Base-by-base conservation (phyloP, 1,140 invertebrate species). In the Venustaconcha ellipsiformis region DNA sequence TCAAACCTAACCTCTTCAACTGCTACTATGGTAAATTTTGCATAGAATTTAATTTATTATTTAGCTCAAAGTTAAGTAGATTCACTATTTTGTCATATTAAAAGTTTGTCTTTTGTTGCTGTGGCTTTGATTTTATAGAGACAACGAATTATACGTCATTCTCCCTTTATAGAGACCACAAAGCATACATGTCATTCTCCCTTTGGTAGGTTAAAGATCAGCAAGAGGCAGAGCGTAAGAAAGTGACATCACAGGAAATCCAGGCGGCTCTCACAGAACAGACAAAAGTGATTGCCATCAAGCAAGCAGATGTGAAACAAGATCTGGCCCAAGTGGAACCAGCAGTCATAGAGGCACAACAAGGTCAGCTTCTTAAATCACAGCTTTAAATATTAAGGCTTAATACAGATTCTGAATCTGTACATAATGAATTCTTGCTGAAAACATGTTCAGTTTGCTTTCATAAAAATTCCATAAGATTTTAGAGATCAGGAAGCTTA, bases 161-260 rank as follows among this genome's bases (percentile, higher is more conserved):
- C n/a, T n/a, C 14, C n/a, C n/a, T 67, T 18, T 30, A 26, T 63
- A 26, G 30, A 23, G 18, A 18, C 12, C 62, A 14, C 13, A 0
- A 64, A 18, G 62, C 14, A 64, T n/a, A 64, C 30, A 26, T 64
- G 18, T 30, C 8, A 18, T 26, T 8, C 5, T 4, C 67, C 26
- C 18, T 14, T 59, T 57, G 26, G 62, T 78, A 90, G 90, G 86
- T 99, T 59, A 97, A 98, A 91, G 97, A 99, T 90, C 99, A 99
- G 90, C 98, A 99, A 86, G 98, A 99, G 91, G 99, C 99, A 15
- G 98, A 99, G 87, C 96, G 99, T 91, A 98, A 99, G 90, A 99
- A 99, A 91, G 95, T 97, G 15, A 95, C 98, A 84, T 98, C 96
- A 83, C 97, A 99, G 90, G 96, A 99, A 89, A 97, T 99, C 84